Evolutionary conservation across 2,113 vertebrate genomes (phyloP), one percentile per base, ranked within the genome.

Genomic region (Xiphophorus couchianus): DNA sequence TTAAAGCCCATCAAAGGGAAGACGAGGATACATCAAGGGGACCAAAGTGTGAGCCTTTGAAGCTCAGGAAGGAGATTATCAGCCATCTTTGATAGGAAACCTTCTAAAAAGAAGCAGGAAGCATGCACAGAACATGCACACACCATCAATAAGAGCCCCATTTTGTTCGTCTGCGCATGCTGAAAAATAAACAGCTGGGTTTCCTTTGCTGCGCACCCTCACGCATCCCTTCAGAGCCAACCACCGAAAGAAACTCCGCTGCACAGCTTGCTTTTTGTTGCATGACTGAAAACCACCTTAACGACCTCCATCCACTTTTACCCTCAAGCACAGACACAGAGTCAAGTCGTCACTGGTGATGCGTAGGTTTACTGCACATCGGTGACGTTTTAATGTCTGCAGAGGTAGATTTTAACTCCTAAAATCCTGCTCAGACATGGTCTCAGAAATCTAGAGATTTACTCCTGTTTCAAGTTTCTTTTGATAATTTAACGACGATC

Each of bases 1-100:
- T 82, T 77, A 91, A 90, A 92, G 77, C 86, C 79, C 90, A 91
- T 92, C 91, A 92, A 87, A 91, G 89, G 22, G 71, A 77, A 87
- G 90, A 89, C 70, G 78, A 81, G 77, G 77, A 75, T 71, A 89
- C 83, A 93, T 91, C 76, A 85, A 80, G 84, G 82, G 81, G 74
- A 78, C 54, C 12, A 6, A 71, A 78, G 76, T 69, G 78, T 48
- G 71, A 86, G 84, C 84, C 88, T 92, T 92, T 93, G 89, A 92
- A 91, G 91, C 84, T 82, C 85, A 35, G 76, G 75, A 77, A 78
- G 66, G 74, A 84, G 85, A 90, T 90, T 88, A 87, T 87, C 77
- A 71, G 77, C 81, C 78, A 90, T 91, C 84, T 89, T 80, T 69
- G 76, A 85, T 76, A 75, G 68, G 80, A 88, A 81, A 39, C 75